A percentile compares a stretch with the other conserved stretches of the same genome.
These are phyloP conservation scores for Limonius californicus DNA, from an alignment of 1,140 invertebrate species.

Conservation along the genomic window DNA sequence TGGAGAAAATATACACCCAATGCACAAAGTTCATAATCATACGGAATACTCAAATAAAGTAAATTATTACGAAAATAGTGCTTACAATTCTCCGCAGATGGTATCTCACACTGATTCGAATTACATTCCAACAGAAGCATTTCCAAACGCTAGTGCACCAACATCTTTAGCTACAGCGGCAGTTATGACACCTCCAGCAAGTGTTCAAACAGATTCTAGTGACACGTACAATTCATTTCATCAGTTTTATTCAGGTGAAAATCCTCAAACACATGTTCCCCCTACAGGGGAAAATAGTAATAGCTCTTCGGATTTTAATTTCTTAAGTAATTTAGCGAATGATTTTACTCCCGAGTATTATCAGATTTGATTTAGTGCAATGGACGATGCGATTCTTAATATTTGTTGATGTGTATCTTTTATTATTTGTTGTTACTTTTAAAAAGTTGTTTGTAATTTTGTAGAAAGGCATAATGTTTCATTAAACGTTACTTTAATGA, in stretches of 20 bases:
- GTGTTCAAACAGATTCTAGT: conserved; percentile 53
- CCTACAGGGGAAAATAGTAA: conserved; percentile 74
- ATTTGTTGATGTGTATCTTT: conserved; percentile 25
- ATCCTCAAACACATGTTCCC: conserved; percentile 43
- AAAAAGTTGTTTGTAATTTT: conserved; percentile 2
- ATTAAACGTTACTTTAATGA: conserved; percentile 3
- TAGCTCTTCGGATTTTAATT: conserved; percentile 88
- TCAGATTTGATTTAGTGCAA: conserved; percentile 62
- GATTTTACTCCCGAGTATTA: conserved; percentile 90
- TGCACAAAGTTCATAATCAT: conserved; percentile 39
- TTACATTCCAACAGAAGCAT: conserved; percentile 40
- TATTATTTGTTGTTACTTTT: conserved; percentile 12
- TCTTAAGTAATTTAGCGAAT: conserved; percentile 83
- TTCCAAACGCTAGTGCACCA: conserved; percentile 31
- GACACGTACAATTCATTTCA: conserved; percentile 66
- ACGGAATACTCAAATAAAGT: conserved; percentile 34
- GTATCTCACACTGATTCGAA: conserved; percentile 44
- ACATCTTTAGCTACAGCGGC: conserved; percentile 38
- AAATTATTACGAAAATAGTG: conserved; percentile 41
- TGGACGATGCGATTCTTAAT: conserved; percentile 28
- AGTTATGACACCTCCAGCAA: conserved; percentile 57
- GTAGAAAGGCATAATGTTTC: not conserved
- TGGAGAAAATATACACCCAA: conserved; percentile 35
- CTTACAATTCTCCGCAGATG: conserved; percentile 35
- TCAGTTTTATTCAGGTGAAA: conserved; percentile 63